These are phyloP conservation scores for Anastrepha obliqua DNA, from an alignment of 1,140 invertebrate genomes.

Conservation along the genomic window DNA sequence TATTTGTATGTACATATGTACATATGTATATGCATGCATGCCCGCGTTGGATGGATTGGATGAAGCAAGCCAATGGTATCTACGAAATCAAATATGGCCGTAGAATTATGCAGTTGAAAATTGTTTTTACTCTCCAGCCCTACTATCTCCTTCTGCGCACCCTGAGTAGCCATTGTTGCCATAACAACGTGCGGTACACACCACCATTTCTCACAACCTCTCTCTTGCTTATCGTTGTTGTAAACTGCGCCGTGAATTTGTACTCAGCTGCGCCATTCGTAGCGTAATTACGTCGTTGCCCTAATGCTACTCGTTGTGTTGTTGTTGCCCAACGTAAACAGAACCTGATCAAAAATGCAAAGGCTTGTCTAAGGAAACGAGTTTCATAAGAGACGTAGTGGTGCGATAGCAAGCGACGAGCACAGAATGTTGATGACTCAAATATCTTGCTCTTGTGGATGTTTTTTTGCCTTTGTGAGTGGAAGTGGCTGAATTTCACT, in stretches of 20 bases:
- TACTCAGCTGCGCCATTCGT: slow-evolving; percentile 22
- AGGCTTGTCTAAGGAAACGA: background rate
- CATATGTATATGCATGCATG: too few relatives aligned
- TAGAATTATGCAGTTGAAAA: background rate
- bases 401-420: background rate
- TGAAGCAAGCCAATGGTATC: background rate
- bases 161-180: background rate
- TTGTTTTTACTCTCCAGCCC: background rate
- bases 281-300: background rate
- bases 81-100: slow-evolving; percentile 38
- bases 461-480: background rate
- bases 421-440: background rate
- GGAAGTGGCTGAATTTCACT: background rate
- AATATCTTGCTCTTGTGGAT: background rate
- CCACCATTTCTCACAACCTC: slow-evolving; percentile 3
- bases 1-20: too few relatives aligned
- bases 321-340: background rate
- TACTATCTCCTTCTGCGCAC: background rate
- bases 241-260: background rate
- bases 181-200: background rate
- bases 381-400: background rate
- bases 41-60: too few relatives aligned
- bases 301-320: background rate
- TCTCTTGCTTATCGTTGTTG: background rate
- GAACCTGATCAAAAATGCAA: background rate